Evolutionary conservation across 2,797 vertebrate species (phyloP), one percentile per base, ranked within the genome.

Genomic region (Acanthopagrus latus): DNA sequence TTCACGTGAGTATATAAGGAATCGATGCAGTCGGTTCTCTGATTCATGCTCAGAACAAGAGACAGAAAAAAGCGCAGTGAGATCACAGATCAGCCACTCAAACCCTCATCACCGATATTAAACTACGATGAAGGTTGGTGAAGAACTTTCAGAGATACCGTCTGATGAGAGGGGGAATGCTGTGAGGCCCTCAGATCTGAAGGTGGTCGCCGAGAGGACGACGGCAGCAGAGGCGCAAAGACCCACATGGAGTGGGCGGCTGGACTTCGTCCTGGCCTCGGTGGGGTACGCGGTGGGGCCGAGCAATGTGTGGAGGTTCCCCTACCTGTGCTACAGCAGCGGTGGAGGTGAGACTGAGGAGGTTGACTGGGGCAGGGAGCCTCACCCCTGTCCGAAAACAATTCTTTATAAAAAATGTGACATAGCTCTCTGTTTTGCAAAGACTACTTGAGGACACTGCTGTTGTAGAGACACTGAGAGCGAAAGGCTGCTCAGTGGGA

Each of bases 291-390:
- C 94, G 2, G 95, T 96, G 76, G 95, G 95, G 41, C 86, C 95
- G 43, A 95, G 95, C 18, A 96, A 95, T 10, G 87, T 95, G 21
- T 95, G 95, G 95, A 91, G 95, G 65, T 96, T 95, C 56, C 95
- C 95, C 2, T 95, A 95, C 84, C 92, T 96, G 64, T 96, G 95
- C 85, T 96, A 95, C 86, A 81, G 88, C 73, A 96, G 91, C 86
- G 95, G 95, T 7, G 95, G 94, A 93, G 95, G 95, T 96, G 63
- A 91, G 90, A 11, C 9, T 9, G 6, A 17, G 1, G 7, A 7
- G 33, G 16, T 43, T 21, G 12, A 27, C 27, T 38, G 38, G 1
- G 8, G 33, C 33, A 10, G 9, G 38, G 9, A 38, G 38, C 38
- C 38, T 38, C 38, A 10, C 8, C 2, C 38, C 38, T 10, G 38